These are phyloP conservation scores for Drosophila lacteicornis DNA, from an alignment of 1,140 invertebrate species.

Conservation along the genomic window DNA sequence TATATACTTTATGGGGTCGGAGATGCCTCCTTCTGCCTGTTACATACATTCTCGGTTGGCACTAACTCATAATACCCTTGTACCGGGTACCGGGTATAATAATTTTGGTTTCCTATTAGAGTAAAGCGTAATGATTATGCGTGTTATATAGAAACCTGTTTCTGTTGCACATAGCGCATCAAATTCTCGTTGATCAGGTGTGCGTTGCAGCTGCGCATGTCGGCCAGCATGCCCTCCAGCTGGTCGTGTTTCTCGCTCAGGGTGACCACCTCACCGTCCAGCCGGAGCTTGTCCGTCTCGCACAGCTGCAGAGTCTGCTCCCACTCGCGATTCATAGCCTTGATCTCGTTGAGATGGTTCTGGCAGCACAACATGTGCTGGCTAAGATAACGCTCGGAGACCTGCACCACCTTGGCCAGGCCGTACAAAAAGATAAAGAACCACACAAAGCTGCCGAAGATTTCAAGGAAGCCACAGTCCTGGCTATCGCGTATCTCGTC, in stretches of 20 bases:
- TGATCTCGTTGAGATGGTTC: constrained; percentile 21
- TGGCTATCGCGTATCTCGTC: neutral
- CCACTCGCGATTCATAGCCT: constrained; percentile 54
- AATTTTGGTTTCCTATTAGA: too few relatives aligned
- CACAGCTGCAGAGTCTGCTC: constrained; percentile 51
- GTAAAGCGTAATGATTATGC: neutral
- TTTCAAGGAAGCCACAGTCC: constrained; percentile 26
- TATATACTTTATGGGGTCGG: too few relatives aligned
- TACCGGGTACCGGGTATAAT: too few relatives aligned
- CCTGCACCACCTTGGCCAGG: constrained; percentile 46
- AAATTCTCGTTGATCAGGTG: constrained; percentile 59
- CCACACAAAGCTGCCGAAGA: constrained; percentile 51
- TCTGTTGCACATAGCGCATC: constrained; percentile 46
- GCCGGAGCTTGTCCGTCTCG: constrained; percentile 40
- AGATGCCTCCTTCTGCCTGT: too few relatives aligned
- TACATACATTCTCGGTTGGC: too few relatives aligned
- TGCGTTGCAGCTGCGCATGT: constrained; percentile 59
- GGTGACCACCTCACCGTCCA: constrained; percentile 15
- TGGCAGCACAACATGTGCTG: constrained; percentile 28
- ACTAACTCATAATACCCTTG: too few relatives aligned
- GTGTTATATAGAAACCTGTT: constrained; percentile 19
- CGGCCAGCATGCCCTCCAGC: constrained; percentile 37
- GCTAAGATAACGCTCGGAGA: constrained; percentile 52
- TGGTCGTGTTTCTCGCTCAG: constrained; percentile 49
- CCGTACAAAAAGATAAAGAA: constrained; percentile 51